A percentile compares a stretch with the other conserved stretches of the same genome.
phyloP scores from a whole-genome alignment of 2,113 vertebrate species.

The Otolemur garnettii region DNA sequence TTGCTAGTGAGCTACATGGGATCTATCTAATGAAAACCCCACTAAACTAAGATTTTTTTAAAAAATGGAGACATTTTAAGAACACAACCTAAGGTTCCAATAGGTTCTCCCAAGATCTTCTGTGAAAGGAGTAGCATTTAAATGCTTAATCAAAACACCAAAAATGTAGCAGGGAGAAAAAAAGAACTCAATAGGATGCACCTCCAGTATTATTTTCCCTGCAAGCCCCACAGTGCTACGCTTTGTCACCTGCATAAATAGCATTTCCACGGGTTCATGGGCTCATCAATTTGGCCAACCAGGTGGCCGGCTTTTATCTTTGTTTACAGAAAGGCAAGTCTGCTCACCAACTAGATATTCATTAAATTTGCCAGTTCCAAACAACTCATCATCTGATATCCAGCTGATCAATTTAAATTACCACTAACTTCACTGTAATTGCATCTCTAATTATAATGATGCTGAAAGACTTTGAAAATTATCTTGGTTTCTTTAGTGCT shows the following conservation, averaged over 20 bases:
- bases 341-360: constrained; percentile 55
- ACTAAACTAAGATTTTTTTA: background rate
- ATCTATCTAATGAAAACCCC: background rate
- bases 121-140: background rate
- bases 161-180: background rate
- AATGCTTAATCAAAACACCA: background rate
- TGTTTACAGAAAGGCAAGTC: constrained; percentile 49
- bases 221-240: background rate
- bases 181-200: background rate
- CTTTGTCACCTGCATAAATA: background rate
- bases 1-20: background rate
- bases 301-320: constrained; percentile 46
- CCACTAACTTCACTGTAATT: constrained; percentile 31
- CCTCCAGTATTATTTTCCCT: background rate
- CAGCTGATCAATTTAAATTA: constrained; percentile 47
- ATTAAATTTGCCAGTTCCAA: constrained; percentile 64
- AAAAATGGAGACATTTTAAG: background rate
- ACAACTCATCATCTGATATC: constrained; percentile 66
- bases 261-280: background rate
- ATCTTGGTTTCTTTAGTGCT: background rate
- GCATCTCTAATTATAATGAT: constrained; percentile 49
- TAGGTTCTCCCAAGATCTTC: background rate
- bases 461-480: constrained; percentile 56
- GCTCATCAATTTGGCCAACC: constrained; percentile 30
- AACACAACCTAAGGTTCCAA: background rate